Base-by-base conservation (phyloP, 64 coral and sea anemone species). In the Pocillopora damicornis region DNA sequence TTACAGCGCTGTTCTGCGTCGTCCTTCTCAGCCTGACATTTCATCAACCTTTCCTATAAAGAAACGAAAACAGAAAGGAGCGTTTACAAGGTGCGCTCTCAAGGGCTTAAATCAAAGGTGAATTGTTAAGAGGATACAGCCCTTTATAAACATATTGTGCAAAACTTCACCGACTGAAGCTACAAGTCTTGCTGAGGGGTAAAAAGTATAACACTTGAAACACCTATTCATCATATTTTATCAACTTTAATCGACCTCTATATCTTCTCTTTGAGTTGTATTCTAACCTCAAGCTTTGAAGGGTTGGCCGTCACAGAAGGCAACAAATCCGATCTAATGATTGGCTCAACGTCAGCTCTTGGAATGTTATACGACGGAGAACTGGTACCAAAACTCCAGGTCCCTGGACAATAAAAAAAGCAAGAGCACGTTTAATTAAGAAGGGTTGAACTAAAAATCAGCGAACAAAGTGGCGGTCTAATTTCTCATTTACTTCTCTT, bases 1-100 rank as follows among this genome's bases (percentile, higher is more conserved):
- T 99, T 99, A 65, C 97, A 99, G 14, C 93, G 71, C 66, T 92
- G 87, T 69, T 99, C 93, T 4, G 88, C 35, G 38, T 99, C 97
- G 16, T 99, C 93, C 37, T 91, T 99, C 78, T 99, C 97, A 59
- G 82, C 82, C 61, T 93, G 77, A 81, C 88, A 95, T 64, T 95
- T 94, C 17, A 60, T 82, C 58, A 99, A 78, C 62, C 82, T 89
- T 77, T 99, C 97, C 93, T 95, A 75, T 0, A 63, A 30, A 36
- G 15, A 1, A 36, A 30, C 64, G 25, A 37, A 26, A 77, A 30
- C 61, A 38, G n/a, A 34, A 16, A 38, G 22, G 1, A 16, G 42
- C 17, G 14, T 67, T 20, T 23, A 12, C 25, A 35, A 35, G 12
- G 42, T 51, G 42, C 42, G 42, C 42, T 51, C 42, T 51, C 42